Conservation (phyloP, 2,888 invertebrate genomes). For the Falcaria lacertinaria region DNA sequence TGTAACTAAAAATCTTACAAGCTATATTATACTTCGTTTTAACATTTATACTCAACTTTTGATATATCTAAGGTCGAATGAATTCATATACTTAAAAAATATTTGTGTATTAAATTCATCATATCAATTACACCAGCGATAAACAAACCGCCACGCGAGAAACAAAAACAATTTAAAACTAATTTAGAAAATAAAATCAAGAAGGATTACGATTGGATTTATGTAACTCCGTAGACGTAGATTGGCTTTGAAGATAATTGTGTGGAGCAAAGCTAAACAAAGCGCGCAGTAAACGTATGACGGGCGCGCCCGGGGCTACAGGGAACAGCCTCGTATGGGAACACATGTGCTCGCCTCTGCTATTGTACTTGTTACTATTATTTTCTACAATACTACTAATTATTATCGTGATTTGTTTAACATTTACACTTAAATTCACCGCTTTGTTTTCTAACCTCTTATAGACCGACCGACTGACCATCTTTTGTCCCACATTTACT, state of each 20-base stretch:
- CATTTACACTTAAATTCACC: conserved; percentile 17
- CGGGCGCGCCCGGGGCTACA: conserved; percentile 48
- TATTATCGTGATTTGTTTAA: conserved; percentile 11
- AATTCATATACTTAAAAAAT: not conserved
- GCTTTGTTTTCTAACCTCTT: not conserved
- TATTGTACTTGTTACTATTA: conserved; percentile 2
- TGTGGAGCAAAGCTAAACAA: conserved; percentile 63
- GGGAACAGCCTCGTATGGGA: conserved; percentile 56
- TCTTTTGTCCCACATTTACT: not conserved
- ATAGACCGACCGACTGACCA: too few relatives aligned
- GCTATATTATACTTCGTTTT: not conserved
- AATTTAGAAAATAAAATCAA: conserved; percentile 10
- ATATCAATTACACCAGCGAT: not conserved
- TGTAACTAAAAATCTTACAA: not conserved
- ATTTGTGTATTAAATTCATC: not conserved
- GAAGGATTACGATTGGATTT: conserved; percentile 29
- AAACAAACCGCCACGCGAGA: not conserved
- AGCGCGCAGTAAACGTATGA: conserved; percentile 57
- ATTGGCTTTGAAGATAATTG: conserved; percentile 67
- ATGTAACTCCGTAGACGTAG: conserved; percentile 44
- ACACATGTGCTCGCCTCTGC: conserved; percentile 23
- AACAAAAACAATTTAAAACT: not conserved
- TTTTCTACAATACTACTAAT: not conserved
- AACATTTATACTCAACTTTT: too few relatives aligned
- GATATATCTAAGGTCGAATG: too few relatives aligned